A percentile compares a stretch with the other conserved stretches of the same genome.
phyloP scores from a whole-genome alignment of 2,888 invertebrate species.

The Platerodrilus igneus region DNA sequence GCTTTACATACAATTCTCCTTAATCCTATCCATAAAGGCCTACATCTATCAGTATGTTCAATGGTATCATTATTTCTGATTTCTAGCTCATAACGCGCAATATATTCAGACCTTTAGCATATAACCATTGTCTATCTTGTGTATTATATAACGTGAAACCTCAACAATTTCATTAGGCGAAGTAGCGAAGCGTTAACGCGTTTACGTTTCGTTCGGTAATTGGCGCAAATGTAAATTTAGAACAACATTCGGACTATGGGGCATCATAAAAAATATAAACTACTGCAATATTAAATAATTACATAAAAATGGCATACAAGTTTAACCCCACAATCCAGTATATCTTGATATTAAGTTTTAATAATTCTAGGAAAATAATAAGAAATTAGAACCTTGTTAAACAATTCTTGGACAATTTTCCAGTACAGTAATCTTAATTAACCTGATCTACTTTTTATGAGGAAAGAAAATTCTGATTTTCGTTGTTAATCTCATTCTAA shows the following conservation, averaged over 20 bases:
- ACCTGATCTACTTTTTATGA: conserved; percentile 4
- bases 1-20: conserved; percentile 9
- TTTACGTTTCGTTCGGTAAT: not conserved
- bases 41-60: conserved; percentile 3
- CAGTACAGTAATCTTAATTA: conserved; percentile 9
- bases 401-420: too few relatives aligned
- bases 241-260: too few relatives aligned
- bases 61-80: conserved; percentile 10
- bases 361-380: too few relatives aligned
- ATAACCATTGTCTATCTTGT: not conserved
- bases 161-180: conserved; percentile 8
- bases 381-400: too few relatives aligned
- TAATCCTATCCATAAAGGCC: not conserved
- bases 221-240: conserved; percentile 5
- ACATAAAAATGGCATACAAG: too few relatives aligned
- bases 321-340: too few relatives aligned
- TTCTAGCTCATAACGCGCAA: conserved; percentile 5
- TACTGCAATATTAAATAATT: too few relatives aligned
- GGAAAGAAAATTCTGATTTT: conserved; percentile 5
- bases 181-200: conserved; percentile 6
- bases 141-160: not conserved
- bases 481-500: conserved; percentile 10
- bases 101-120: conserved; percentile 3
- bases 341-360: too few relatives aligned
- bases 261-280: too few relatives aligned